A percentile compares a stretch with the other conserved stretches of the same genome.
Evolutionary conservation across 2,888 invertebrate genomes (phyloP).

Genomic region (Autographa pulchrina): DNA sequence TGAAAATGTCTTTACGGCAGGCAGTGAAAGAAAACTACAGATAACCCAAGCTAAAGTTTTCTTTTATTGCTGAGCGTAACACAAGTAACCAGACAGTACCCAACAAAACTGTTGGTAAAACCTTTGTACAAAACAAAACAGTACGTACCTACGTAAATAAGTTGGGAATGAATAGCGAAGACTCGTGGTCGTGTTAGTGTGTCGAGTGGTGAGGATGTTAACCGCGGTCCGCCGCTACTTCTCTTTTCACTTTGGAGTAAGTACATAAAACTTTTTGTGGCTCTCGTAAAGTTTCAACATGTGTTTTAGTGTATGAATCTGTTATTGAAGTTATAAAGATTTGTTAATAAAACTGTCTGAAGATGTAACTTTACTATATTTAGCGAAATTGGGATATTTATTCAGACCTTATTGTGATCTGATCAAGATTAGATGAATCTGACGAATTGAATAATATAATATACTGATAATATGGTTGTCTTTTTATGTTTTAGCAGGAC

Average conservation of each 20-base stretch:
- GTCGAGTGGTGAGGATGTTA: not conserved
- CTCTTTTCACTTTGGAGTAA: conserved; percentile 13
- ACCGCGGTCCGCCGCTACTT: not conserved
- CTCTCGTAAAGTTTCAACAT: conserved; percentile 2
- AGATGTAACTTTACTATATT: not conserved
- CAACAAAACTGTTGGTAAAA: conserved; percentile 7
- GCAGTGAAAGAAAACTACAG: not conserved
- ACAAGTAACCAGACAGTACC: not conserved
- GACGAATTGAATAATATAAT: not conserved
- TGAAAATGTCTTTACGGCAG: no score
- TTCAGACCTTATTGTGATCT: not conserved
- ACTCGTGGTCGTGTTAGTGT: not conserved
- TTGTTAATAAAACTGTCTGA: not conserved
- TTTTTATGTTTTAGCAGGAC: no score
- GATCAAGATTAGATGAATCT: not conserved
- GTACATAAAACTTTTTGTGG: conserved; percentile 12
- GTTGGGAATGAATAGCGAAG: conserved; percentile 13
- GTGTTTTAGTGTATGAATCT: conserved; percentile 12
- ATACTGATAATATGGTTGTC: no score
- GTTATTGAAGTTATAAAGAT: not conserved
- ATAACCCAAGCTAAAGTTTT: not conserved
- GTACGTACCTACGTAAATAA: conserved; percentile 12
- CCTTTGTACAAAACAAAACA: conserved; percentile 8
- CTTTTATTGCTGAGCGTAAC: not conserved
- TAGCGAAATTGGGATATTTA: no score